Base-by-base conservation (phyloP, 2,888 invertebrate species). In the Dermolepida albohirtum region DNA sequence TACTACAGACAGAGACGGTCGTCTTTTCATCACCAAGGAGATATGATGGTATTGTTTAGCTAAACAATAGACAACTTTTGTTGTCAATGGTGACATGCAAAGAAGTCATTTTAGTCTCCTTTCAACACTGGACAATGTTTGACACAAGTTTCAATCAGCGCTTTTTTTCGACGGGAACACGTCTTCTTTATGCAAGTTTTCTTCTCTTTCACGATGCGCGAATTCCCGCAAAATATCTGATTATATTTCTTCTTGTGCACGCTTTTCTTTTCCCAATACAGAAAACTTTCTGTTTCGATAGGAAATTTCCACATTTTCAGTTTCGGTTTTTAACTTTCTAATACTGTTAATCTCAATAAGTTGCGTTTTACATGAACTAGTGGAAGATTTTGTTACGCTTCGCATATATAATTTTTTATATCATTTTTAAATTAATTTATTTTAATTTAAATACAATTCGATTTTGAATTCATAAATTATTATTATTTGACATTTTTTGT, bases 1-100 rank as follows among this genome's bases (percentile, higher is more conserved):
- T 59, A 52, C 51, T 71, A 72, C 67, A 40, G 71, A 73, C 66
- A 74, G 75, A 74, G 73, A 73, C 72, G 69, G 63, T 59, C 67
- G 64, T 68, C 75, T 72, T 75, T 80, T 80, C 80, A 80, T 80
- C 80, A 78, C 78, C 80, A 80, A 79, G 79, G 78, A 80, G 80
- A 80, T 80, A 80, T 80, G 80, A 80, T 79, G 80, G 80, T 75
- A 80, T 81, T 81, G 80, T 81, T 81, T 79, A 80, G 79, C 79
- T 80, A 81, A 80, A 81, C 80, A 81, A 81, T 80, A 77, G 79
- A 77, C 78, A 80, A 80, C 80, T 81, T 80, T 81, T 80, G 80
- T 81, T 77, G 80, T 80, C 79, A 79, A 80, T 79, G 79, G 78
- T 80, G 79, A 80, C 80, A 80, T 80, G 80, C 80, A 80, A 80